These are phyloP conservation scores for Chionodraco myersi DNA, from an alignment of 2,113 vertebrate species.

Conservation along the genomic window DNA sequence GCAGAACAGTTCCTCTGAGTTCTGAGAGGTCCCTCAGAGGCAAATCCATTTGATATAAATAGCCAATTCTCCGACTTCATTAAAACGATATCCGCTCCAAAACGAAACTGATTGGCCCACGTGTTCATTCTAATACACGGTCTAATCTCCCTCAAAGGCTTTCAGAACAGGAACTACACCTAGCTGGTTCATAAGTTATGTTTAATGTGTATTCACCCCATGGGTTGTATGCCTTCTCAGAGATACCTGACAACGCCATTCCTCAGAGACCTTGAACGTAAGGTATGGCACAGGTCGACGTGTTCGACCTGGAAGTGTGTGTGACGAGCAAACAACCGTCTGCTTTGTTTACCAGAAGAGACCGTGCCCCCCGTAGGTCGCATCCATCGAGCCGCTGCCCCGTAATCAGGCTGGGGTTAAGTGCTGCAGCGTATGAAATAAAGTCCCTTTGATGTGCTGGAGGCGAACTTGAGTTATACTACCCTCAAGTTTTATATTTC, in stretches of 20 bases:
- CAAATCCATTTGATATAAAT: background rate
- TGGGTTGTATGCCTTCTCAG: conserved; percentile 7
- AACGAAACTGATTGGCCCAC: background rate
- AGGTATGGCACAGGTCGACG: background rate
- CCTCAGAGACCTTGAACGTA: background rate
- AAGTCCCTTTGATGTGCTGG: conserved; percentile 47
- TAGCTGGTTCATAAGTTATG: background rate
- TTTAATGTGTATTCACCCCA: too few relatives aligned
- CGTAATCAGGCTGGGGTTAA: conserved; percentile 50
- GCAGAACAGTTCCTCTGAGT: background rate
- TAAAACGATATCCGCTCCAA: background rate
- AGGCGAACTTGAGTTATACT: conserved; percentile 49
- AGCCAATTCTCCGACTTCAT: background rate
- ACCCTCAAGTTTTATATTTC: conserved; percentile 28
- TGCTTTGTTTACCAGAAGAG: conserved; percentile 5
- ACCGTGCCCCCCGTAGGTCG: background rate
- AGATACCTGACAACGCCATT: background rate
- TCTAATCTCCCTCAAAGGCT: background rate
- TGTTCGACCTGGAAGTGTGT: background rate
- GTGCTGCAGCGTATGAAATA: conserved; percentile 35
- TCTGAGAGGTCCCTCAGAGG: background rate
- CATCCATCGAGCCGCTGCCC: conserved; percentile 30
- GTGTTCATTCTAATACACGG: background rate
- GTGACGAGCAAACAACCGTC: background rate
- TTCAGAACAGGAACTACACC: background rate